Conservation (phyloP, 2,113 vertebrate species). For the Perca schrenkii region DNA sequence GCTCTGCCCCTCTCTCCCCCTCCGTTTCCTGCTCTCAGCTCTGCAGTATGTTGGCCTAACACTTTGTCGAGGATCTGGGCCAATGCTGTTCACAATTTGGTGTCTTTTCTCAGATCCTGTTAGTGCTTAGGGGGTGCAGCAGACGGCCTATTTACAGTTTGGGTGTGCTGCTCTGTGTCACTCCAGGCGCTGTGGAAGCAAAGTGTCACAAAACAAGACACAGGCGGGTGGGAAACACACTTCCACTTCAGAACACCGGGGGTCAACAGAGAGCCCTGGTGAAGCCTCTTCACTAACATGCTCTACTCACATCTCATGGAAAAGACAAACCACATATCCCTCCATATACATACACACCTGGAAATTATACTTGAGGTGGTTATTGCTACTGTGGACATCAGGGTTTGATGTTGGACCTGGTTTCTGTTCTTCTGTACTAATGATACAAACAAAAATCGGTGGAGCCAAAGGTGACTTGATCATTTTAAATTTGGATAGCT, state of each 20-base stretch:
- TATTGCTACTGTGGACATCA: background rate
- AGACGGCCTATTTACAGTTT: conserved; percentile 71
- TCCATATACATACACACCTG: background rate
- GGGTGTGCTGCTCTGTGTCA: conserved; percentile 53
- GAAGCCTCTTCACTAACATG: background rate
- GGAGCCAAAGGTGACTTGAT: background rate
- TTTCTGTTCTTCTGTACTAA: background rate
- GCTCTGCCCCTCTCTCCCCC: conserved; percentile 16
- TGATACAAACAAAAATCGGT: background rate
- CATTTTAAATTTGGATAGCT: background rate
- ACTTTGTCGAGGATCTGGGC: conserved; percentile 40
- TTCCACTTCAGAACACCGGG: conserved; percentile 46
- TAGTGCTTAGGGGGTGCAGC: conserved; percentile 28
- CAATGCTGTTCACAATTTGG: conserved; percentile 49
- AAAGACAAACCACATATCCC: background rate
- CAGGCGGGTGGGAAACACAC: conserved; percentile 51
- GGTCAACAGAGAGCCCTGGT: conserved; percentile 56
- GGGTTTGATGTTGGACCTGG: background rate
- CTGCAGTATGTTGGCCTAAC: conserved; percentile 39
- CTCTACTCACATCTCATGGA: background rate
- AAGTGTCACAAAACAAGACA: conserved; percentile 70
- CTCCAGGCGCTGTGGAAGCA: conserved; percentile 59
- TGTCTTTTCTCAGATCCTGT: conserved; percentile 55
- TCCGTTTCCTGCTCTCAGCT: conserved; percentile 21
- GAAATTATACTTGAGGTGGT: background rate